These are phyloP conservation scores for Tachysurus vachellii DNA, from an alignment of 2,113 vertebrate species.

Conservation along the genomic window DNA sequence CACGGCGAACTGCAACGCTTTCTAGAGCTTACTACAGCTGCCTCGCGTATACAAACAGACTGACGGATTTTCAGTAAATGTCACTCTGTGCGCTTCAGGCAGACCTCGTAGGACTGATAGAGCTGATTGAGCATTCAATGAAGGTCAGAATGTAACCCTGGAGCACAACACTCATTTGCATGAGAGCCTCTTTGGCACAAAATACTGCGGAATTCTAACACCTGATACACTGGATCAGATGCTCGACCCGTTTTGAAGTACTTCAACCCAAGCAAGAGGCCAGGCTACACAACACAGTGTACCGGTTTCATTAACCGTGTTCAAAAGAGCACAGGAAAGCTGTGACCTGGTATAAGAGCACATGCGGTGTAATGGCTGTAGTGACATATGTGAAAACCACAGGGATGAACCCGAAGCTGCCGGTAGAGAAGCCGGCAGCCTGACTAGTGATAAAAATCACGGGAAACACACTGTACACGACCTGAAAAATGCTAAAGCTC, in stretches of 20 bases:
- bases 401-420: background rate
- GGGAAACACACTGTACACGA: background rate
- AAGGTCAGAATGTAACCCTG: background rate
- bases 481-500: background rate
- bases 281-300: background rate
- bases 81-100: background rate
- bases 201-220: background rate
- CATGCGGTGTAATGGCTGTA: background rate
- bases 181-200: background rate
- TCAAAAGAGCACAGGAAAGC: background rate
- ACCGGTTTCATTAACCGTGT: background rate
- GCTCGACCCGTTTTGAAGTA: background rate
- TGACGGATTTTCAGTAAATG: background rate
- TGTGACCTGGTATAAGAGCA: background rate
- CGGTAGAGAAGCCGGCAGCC: background rate
- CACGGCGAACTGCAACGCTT: background rate
- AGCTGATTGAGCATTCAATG: background rate
- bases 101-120: background rate
- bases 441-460: too few species aligned
- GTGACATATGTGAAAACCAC: constrained; percentile 17
- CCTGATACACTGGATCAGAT: background rate
- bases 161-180: background rate
- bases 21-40: background rate
- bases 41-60: background rate
- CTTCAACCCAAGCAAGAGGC: background rate